Percentiles rank a stretch among this genome's conserved stretches.
Conservation (phyloP, 2,113 vertebrate species). For the Muscicapa adusta region DNA sequence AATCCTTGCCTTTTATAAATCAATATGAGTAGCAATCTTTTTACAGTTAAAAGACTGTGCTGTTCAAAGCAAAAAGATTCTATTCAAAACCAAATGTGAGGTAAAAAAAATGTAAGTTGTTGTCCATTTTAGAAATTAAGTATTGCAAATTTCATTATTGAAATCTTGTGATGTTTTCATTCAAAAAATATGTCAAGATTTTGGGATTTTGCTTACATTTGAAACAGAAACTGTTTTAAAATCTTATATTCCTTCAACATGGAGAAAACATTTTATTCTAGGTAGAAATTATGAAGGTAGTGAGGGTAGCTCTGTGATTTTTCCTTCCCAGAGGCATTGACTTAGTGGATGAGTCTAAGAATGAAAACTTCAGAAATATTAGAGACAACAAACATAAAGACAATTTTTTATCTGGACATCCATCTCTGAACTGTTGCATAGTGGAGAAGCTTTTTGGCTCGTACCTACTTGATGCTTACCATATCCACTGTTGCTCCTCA, state of each 20-base stretch:
- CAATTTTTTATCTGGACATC: background rate
- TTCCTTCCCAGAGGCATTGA: conserved; percentile 4
- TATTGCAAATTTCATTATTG: background rate
- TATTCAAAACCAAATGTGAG: background rate
- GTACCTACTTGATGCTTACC: background rate
- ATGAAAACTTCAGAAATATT: background rate
- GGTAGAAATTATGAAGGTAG: background rate
- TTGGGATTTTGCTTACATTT: background rate
- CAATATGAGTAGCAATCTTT: background rate
- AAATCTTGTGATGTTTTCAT: background rate
- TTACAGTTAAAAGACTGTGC: background rate
- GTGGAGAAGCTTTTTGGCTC: background rate
- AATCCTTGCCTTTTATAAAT: background rate
- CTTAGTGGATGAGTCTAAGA: background rate
- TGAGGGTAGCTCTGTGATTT: background rate
- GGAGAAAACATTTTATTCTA: background rate
- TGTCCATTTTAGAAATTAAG: background rate
- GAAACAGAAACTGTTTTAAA: background rate
- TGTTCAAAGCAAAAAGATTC: background rate
- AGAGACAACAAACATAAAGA: background rate
- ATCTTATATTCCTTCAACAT: background rate
- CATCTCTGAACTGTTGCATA: background rate
- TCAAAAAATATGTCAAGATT: background rate
- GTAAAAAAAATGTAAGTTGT: background rate
- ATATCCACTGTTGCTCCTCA: background rate